Evolutionary conservation across 2,888 invertebrate genomes (phyloP).

Genomic region (Nomada fabriciana): DNA sequence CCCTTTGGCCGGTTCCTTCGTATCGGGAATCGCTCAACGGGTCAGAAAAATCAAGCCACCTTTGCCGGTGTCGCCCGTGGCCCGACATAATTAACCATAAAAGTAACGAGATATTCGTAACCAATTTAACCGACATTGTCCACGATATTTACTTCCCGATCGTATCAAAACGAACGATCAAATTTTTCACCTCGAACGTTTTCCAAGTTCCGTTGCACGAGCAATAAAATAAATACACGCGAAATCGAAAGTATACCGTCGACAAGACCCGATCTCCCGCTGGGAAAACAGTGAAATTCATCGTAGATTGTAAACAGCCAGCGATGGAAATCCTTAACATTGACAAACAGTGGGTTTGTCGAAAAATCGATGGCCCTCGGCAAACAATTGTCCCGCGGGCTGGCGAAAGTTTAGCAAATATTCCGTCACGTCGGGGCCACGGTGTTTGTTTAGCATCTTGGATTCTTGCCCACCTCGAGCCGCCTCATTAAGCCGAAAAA

Average conservation of each 20-base stretch:
- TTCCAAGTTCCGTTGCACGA: no score
- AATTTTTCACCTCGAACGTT: background rate
- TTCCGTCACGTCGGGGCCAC: slow-evolving; percentile 2
- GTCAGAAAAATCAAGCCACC: slow-evolving; percentile 81
- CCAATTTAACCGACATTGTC: slow-evolving; percentile 26
- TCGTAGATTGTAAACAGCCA: background rate
- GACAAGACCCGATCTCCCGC: background rate
- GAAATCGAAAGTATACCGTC: background rate
- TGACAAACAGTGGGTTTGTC: slow-evolving; percentile 1
- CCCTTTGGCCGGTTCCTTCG: slow-evolving; percentile 67
- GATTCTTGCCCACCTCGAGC: slow-evolving; percentile 20
- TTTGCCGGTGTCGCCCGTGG: slow-evolving; percentile 66
- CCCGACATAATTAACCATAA: slow-evolving; percentile 81
- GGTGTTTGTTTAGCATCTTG: slow-evolving; percentile 39
- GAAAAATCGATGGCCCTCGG: slow-evolving; percentile 24
- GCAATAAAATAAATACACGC: no score
- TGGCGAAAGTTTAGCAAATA: slow-evolving; percentile 5
- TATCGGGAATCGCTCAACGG: slow-evolving; percentile 80
- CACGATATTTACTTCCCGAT: slow-evolving; percentile 44
- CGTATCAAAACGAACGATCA: background rate
- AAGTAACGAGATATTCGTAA: slow-evolving; percentile 82
- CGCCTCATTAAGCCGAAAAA: slow-evolving; percentile 55
- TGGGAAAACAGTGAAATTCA: background rate
- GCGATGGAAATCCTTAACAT: slow-evolving; percentile 12
- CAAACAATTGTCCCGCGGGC: background rate